Base-by-base conservation (phyloP, 2,888 invertebrate genomes). In the Lasioglossum oenotherae region DNA sequence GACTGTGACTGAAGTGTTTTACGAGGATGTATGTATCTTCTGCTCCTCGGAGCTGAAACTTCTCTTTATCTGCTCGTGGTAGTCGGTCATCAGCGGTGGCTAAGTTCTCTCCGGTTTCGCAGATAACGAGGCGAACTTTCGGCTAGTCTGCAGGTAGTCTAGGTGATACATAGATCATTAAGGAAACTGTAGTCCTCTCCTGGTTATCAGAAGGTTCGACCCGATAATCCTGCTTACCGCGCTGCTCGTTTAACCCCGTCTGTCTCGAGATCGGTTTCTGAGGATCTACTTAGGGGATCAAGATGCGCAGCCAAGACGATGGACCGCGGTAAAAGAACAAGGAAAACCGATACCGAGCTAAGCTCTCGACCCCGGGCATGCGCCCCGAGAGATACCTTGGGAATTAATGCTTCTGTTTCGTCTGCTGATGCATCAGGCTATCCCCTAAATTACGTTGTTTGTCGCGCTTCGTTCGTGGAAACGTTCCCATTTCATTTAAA, bases 81-180 rank as follows among this genome's bases (percentile, higher is more conserved):
- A 57, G 83, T 67, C 60, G 77, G 81, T 86, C 86, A 78, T 90
- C 90, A 89, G 81, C 75, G 64, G 71, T 14, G 27, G 35, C 31
- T 71, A 79, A 87, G 77, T 88, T 90, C 64, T 67, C 23, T 23
- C 23, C 71, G 49, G 78, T 73, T 79, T 49, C 73, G 23, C 31
- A 75, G 89, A 90, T 90, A 90, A 90, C 88, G 81, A 85, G 85
- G 85, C 74, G 80, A 90, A 87, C 85, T 90, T 88, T 90, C 85
- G 82, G 27, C 82, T 85, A 81, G 82, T 85, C 60, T 12, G 80
- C 79, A 84, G 88, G 86, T 90, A 88, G 84, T 80, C 77, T 64
- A 64, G 71, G 74, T 82, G 88, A 89, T 89, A 87, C 89, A 88
- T 86, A 84, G 84, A 89, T 89, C 88, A 89, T 89, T 89, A 89